Conservation (phyloP, 2,888 invertebrate species). For the Eulithis testata region DNA sequence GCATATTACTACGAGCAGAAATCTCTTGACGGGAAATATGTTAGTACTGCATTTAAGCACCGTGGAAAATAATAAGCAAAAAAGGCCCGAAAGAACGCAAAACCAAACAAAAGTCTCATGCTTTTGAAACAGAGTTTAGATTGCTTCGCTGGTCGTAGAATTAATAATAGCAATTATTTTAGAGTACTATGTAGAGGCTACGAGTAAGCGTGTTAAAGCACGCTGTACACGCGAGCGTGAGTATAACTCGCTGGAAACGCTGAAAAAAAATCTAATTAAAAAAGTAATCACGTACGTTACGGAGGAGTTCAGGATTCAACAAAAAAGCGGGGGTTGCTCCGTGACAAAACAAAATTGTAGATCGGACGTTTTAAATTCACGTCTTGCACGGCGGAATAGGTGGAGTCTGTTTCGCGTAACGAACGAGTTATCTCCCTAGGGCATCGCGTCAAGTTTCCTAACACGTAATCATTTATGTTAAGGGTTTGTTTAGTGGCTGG, state of each 20-base stretch:
- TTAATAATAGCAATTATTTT: slow-evolving; percentile 62
- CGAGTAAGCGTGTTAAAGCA: slow-evolving; percentile 60
- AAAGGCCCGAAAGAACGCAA: slow-evolving; percentile 29
- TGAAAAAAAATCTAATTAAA: slow-evolving; percentile 57
- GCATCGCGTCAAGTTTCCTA: slow-evolving; percentile 52
- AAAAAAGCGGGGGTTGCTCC: slow-evolving; percentile 47
- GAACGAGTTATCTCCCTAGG: slow-evolving; percentile 61
- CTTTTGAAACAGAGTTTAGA: slow-evolving; percentile 41
- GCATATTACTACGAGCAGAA: slow-evolving; percentile 39
- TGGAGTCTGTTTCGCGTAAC: slow-evolving; percentile 58
- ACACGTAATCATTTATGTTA: slow-evolving; percentile 60
- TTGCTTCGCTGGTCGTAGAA: slow-evolving; percentile 36
- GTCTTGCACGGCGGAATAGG: slow-evolving; percentile 57
- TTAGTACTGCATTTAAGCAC: slow-evolving; percentile 41
- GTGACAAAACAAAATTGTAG: slow-evolving; percentile 54
- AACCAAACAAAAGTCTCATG: slow-evolving; percentile 36
- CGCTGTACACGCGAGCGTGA: slow-evolving; percentile 57
- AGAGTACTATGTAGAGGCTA: slow-evolving; percentile 47
- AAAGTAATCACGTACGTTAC: slow-evolving; percentile 56
- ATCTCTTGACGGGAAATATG: slow-evolving; percentile 45
- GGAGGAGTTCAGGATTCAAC: slow-evolving; percentile 48
- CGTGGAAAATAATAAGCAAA: slow-evolving; percentile 47
- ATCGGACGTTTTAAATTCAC: slow-evolving; percentile 61
- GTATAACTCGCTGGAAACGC: slow-evolving; percentile 42
- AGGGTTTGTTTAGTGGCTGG: slow-evolving; percentile 44